Conservation (phyloP, 2,113 vertebrate species). For the Bathybates hornii region DNA sequence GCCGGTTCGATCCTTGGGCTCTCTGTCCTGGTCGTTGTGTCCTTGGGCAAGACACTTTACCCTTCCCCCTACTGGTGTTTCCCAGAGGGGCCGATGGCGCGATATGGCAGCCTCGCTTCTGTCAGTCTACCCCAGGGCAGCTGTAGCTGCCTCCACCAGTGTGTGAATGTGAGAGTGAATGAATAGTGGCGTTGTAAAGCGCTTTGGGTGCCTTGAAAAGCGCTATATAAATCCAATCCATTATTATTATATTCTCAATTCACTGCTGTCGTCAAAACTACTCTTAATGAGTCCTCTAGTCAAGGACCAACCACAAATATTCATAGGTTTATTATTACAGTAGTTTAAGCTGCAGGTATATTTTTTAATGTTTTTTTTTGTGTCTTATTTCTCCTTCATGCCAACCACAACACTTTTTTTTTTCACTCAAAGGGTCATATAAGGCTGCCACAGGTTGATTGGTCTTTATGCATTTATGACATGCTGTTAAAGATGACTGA, state of each 20-base stretch:
- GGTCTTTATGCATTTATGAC: constrained; percentile 28
- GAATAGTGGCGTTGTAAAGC: no score
- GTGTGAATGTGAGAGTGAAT: no score
- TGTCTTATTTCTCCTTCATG: neutral
- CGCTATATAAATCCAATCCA: no score
- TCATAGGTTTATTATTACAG: neutral
- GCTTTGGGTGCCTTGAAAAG: no score
- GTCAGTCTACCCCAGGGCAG: no score
- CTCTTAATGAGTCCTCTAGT: neutral
- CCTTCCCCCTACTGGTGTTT: no score
- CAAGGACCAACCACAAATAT: neutral
- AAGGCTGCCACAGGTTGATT: neutral
- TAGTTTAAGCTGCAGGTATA: neutral
- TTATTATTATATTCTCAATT: neutral
- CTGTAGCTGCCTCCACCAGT: no score
- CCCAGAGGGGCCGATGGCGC: no score
- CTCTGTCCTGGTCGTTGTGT: no score
- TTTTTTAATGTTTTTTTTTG: fast-evolving
- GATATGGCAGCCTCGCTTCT: no score
- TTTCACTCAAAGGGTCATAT: neutral
- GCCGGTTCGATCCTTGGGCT: no score
- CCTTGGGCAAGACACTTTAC: no score
- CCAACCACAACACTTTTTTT: neutral
- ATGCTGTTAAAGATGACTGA: neutral
- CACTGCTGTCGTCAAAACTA: neutral